A percentile compares a stretch with the other conserved stretches of the same genome.
phyloP scores from a whole-genome alignment of 2,113 vertebrate species.

The Istiophorus platypterus region DNA sequence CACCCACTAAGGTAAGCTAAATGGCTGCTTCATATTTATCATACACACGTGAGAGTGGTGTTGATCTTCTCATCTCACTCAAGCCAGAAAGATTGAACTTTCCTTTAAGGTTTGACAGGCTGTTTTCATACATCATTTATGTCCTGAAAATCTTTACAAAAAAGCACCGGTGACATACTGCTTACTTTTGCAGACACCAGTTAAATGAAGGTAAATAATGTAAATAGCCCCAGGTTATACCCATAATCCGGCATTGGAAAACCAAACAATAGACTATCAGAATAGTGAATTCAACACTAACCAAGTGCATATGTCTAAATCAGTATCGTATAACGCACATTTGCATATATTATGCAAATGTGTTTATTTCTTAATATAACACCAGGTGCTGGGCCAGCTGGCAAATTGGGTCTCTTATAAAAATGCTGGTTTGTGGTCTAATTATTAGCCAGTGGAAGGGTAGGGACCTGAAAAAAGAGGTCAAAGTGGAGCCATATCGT shows the following conservation, averaged over 20 bases:
- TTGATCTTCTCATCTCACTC: background rate
- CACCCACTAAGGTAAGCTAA: background rate
- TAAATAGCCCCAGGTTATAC: background rate
- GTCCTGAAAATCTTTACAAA: background rate
- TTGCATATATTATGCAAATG: background rate
- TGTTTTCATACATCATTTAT: background rate
- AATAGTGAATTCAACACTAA: background rate
- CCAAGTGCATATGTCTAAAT: background rate
- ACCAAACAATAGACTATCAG: background rate
- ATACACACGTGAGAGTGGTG: background rate
- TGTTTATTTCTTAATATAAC: background rate
- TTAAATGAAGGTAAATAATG: background rate
- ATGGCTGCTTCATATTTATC: background rate
- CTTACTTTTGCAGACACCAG: no score
- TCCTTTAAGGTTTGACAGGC: no score
- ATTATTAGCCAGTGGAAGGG: no score
- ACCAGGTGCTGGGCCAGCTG: constrained; percentile 16
- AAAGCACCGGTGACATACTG: background rate
- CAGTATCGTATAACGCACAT: background rate
- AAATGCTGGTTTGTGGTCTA: no score
- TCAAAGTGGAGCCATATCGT: no score
- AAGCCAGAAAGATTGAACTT: background rate
- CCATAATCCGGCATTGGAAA: background rate
- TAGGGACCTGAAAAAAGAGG: no score
- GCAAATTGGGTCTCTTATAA: background rate